Conservation (phyloP, 1,140 invertebrate genomes). For the Bilobella aurantiaca region DNA sequence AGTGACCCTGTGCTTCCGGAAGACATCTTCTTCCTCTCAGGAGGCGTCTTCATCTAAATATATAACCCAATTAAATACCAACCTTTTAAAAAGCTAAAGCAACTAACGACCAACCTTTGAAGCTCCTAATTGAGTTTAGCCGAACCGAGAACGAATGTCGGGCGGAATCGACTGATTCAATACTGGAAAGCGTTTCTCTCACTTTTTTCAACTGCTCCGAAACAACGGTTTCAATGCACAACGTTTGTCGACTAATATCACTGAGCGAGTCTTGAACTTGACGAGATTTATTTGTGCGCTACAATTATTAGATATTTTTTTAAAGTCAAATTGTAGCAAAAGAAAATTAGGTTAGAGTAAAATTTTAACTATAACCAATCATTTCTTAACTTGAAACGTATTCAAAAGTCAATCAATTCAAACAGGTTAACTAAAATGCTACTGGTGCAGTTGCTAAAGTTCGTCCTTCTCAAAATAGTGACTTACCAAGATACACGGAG, state of each 20-base stretch:
- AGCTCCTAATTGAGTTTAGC: constrained; percentile 58
- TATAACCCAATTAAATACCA: not conserved
- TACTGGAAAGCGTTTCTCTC: constrained; percentile 68
- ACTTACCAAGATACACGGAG: constrained; percentile 88
- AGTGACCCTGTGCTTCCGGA: constrained; percentile 23
- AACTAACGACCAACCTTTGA: constrained; percentile 49
- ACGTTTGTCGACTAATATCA: constrained; percentile 65
- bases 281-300: constrained; percentile 66
- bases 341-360: too few relatives aligned
- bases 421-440: too few relatives aligned
- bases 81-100: constrained; percentile 3
- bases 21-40: constrained; percentile 20
- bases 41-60: constrained; percentile 25
- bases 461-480: too few relatives aligned
- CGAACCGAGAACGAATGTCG: constrained; percentile 63
- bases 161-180: constrained; percentile 73
- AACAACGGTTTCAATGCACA: constrained; percentile 79
- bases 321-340: too few relatives aligned
- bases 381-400: too few relatives aligned
- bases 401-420: too few relatives aligned
- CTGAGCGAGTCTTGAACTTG: constrained; percentile 47
- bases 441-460: too few relatives aligned
- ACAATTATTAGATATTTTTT: too few relatives aligned
- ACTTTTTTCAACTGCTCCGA: constrained; percentile 44
- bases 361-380: too few relatives aligned